A percentile compares a stretch with the other conserved stretches of the same genome.
These are phyloP conservation scores for Agapornis roseicollis DNA, from an alignment of 2,113 vertebrate species.

Conservation along the genomic window DNA sequence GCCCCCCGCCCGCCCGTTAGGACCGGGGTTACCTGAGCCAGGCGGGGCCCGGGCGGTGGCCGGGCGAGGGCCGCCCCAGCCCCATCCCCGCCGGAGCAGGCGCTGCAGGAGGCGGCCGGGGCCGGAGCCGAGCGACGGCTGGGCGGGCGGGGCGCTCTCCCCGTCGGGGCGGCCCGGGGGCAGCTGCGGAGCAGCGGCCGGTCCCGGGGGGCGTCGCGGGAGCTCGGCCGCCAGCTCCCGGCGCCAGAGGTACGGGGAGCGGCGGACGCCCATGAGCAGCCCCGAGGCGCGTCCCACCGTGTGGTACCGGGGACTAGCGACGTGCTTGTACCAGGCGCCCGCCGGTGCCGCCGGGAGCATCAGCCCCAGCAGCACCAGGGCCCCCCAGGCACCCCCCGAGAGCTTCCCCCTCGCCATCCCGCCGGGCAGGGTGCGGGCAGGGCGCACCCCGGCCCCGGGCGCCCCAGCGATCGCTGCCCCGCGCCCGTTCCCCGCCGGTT, in stretches of 20 bases:
- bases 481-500: background rate
- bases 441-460: background rate
- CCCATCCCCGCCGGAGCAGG: background rate
- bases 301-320: conserved; percentile 67
- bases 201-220: background rate
- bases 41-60: background rate
- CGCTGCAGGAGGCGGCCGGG: background rate
- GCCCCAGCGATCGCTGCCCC: background rate
- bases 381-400: conserved; percentile 1
- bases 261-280: conserved; percentile 67
- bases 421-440: background rate
- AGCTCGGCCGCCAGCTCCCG: background rate
- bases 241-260: conserved; percentile 67
- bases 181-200: background rate
- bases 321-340: conserved; percentile 72
- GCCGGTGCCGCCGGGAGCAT: background rate
- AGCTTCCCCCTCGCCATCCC: background rate
- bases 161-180: too few relatives aligned
- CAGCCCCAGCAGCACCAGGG: conserved; percentile 46
- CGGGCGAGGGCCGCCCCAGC: background rate
- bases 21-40: background rate
- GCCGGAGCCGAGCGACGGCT: background rate
- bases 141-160: too few relatives aligned
- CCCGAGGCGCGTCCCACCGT: conserved; percentile 73
- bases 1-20: background rate